phyloP scores from a whole-genome alignment of 2,797 vertebrate genomes.

The Carapus acus region DNA sequence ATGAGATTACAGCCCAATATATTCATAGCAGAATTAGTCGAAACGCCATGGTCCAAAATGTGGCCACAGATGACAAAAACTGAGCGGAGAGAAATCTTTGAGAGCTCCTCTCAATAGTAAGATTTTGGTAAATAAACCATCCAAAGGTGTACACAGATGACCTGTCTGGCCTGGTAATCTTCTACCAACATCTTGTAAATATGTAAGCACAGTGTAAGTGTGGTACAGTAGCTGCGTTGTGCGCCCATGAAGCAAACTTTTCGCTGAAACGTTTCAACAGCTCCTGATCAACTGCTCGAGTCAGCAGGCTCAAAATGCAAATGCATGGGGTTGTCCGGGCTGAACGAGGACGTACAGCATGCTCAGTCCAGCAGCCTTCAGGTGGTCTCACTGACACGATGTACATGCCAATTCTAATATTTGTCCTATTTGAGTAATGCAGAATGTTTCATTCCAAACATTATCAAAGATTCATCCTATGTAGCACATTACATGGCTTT shows the following conservation, averaged over 20 bases:
- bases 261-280: slow-evolving; percentile 57
- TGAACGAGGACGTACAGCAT: slow-evolving; percentile 52
- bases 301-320: slow-evolving; percentile 59
- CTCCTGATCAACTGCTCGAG: slow-evolving; percentile 51
- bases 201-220: slow-evolving; percentile 40
- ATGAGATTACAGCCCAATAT: slow-evolving; percentile 29
- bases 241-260: slow-evolving; percentile 34
- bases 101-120: slow-evolving; percentile 38
- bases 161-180: slow-evolving; percentile 30
- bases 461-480: slow-evolving; percentile 9
- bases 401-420: slow-evolving; percentile 48
- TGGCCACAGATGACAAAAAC: slow-evolving; percentile 32
- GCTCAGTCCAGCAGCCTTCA: slow-evolving; percentile 36
- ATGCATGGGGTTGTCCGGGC: slow-evolving; percentile 56
- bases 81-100: slow-evolving; percentile 41
- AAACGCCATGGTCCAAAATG: slow-evolving; percentile 35
- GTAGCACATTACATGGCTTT: slow-evolving; percentile 2
- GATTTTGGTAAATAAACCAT: slow-evolving; percentile 40
- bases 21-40: slow-evolving; percentile 49
- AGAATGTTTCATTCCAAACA: slow-evolving; percentile 29
- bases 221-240: slow-evolving; percentile 35
- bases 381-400: slow-evolving; percentile 37
- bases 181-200: slow-evolving; percentile 39
- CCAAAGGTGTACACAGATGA: slow-evolving; percentile 34
- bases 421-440: slow-evolving; percentile 23